phyloP scores from a whole-genome alignment of 2,113 vertebrate genomes.

The Tonatia bakeri region DNA sequence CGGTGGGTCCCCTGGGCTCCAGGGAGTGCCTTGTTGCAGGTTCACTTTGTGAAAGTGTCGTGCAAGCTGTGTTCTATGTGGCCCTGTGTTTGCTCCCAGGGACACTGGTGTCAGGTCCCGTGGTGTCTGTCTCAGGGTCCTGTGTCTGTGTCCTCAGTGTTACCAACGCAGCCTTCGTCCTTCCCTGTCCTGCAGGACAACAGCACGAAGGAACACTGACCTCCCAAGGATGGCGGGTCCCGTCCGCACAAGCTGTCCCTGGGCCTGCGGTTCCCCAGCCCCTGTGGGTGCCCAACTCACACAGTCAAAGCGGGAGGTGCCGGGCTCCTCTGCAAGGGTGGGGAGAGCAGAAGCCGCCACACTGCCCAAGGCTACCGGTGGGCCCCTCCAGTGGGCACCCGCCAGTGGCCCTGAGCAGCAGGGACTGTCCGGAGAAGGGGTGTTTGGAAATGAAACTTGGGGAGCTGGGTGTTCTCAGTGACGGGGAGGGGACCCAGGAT shows the following conservation, averaged over 20 bases:
- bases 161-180: background rate
- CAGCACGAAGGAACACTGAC: background rate
- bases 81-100: slow-evolving; percentile 23
- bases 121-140: slow-evolving; percentile 70
- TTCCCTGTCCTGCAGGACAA: background rate
- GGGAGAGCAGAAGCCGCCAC: background rate
- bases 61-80: slow-evolving; percentile 62
- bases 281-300: background rate
- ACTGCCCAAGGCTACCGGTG: background rate
- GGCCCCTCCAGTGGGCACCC: background rate
- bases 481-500: background rate
- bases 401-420: background rate
- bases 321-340: background rate
- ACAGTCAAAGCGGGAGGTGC: background rate
- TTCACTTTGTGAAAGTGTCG: slow-evolving; percentile 12
- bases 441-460: background rate
- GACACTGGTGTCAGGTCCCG: slow-evolving; percentile 9
- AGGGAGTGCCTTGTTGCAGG: background rate
- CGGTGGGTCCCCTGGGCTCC: background rate
- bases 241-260: fast-evolving
- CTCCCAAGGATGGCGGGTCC: background rate
- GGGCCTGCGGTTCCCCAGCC: background rate
- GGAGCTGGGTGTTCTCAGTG: background rate
- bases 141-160: slow-evolving; percentile 65
- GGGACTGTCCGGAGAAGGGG: background rate